phyloP scores from a whole-genome alignment of 2,888 invertebrate genomes.

The Hermodice carunculata region DNA sequence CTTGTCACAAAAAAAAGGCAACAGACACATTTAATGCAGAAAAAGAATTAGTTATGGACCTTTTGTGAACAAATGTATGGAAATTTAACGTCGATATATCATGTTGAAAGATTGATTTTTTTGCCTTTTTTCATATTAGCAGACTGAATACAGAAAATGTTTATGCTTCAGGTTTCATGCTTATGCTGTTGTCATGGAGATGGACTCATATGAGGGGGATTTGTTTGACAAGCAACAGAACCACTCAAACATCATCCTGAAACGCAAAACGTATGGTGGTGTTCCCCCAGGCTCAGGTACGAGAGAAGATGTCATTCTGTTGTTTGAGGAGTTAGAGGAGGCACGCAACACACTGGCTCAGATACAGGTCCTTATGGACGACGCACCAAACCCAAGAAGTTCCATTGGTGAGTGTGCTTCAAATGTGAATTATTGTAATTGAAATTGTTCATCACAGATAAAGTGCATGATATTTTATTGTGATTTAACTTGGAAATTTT shows the following conservation, averaged over 20 bases:
- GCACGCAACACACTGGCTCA: conserved; percentile 60
- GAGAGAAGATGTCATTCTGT: conserved; percentile 65
- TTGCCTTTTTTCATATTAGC: background rate
- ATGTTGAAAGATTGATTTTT: background rate
- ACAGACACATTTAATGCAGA: too few relatives aligned
- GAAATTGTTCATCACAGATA: too few relatives aligned
- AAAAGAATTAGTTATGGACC: too few relatives aligned
- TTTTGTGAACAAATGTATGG: too few relatives aligned
- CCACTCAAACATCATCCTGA: conserved; percentile 61
- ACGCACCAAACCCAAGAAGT: conserved; percentile 41
- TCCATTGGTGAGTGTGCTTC: background rate
- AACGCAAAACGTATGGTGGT: conserved; percentile 65
- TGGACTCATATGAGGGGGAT: conserved; percentile 63
- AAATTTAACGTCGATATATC: too few relatives aligned
- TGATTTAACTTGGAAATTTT: too few relatives aligned
- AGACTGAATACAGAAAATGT: background rate
- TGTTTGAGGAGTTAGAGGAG: conserved; percentile 69
- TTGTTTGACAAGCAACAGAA: conserved; percentile 47
- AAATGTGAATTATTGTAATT: too few relatives aligned
- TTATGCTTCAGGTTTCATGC: conserved; percentile 63
- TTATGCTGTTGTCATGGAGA: conserved; percentile 67
- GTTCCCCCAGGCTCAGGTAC: conserved; percentile 67
- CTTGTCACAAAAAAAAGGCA: too few relatives aligned
- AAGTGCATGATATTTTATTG: too few relatives aligned
- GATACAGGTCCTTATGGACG: conserved; percentile 55